Evolutionary conservation across 2,113 vertebrate genomes (phyloP), one percentile per base, ranked within the genome.

Genomic region (Smithornis capensis): DNA sequence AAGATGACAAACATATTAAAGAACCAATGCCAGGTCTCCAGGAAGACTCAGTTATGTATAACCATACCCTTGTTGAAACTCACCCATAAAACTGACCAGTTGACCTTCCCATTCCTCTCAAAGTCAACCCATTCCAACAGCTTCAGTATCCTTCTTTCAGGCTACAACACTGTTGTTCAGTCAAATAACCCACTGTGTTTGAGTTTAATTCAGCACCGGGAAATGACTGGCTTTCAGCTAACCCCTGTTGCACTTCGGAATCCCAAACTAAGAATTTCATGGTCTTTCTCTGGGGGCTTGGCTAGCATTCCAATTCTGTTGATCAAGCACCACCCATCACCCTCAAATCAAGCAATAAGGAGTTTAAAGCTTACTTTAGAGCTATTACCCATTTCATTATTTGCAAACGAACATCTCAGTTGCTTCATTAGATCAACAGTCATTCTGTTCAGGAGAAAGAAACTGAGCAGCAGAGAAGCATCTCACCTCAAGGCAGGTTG

Each of bases 291-390:
- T 55, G 38, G 14, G 16, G 62, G 37, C 49, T 73, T 60, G 38
- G 27, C 49, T 64, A 77, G 86, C 85, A 90, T 92, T 94, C 71
- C 88, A 93, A n/a, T 19, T 6, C 28, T n/a, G 45, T 59, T 22
- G 44, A 40, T 35, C 76, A 75, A 91, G 71, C 29, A 74, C 29
- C 15, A 23, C 6, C 9, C 19, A 13, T 33, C 33, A 27, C 25
- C 24, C 28, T 56, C 45, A 64, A 77, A 67, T 23, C 33, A 78
- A 87, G 38, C 85, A 85, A 85, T 70, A 93, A 90, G 87, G 93
- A 55, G 67, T 80, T 96, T 68, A 92, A 95, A 95, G 70, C 63
- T 87, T 80, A n/a, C 74, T 87, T 85, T 63, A 83, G 52, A 91
- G 70, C 35, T 55, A 56, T 88, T 80, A 91, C 44, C 67, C 38